phyloP scores from a whole-genome alignment of 2,888 invertebrate genomes.

The Odiellus spinosus region DNA sequence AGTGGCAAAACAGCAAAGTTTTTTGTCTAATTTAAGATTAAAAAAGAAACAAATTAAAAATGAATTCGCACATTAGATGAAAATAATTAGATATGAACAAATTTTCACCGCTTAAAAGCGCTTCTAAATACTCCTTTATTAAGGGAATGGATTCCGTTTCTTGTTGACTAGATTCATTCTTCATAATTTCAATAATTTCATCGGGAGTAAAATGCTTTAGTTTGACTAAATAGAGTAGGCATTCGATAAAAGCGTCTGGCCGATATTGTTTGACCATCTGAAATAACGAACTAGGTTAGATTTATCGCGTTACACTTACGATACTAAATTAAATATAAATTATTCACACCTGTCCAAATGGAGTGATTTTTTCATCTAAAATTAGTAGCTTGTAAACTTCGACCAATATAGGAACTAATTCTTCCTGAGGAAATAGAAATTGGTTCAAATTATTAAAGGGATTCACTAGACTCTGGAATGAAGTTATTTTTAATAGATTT shows the following conservation, averaged over 20 bases:
- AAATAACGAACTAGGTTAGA: no score
- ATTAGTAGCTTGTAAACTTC: conserved; percentile 8
- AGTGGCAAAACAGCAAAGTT: no score
- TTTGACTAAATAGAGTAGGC: conserved; percentile 7
- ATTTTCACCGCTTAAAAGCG: conserved; percentile 11
- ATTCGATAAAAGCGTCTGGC: conserved; percentile 14
- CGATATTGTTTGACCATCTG: conserved; percentile 11
- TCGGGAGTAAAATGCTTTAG: conserved; percentile 2
- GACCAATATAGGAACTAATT: conserved; percentile 7
- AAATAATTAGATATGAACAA: no score
- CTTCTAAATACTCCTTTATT: conserved; percentile 14
- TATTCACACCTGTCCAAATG: conserved; percentile 12
- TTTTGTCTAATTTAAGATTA: no score
- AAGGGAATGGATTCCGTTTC: conserved; percentile 9
- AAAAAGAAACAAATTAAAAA: no score
- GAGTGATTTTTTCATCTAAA: conserved; percentile 6
- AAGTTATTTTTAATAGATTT: no score
- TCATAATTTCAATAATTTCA: conserved; percentile 4
- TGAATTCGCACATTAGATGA: no score
- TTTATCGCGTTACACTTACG: no score
- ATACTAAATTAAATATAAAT: no score
- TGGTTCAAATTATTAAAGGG: no score
- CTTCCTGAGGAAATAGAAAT: conserved; percentile 5
- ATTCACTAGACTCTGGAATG: no score
- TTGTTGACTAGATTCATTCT: conserved; percentile 10